Evolutionary conservation across 2,888 invertebrate genomes (phyloP).

Genomic region (Erebia palarica): DNA sequence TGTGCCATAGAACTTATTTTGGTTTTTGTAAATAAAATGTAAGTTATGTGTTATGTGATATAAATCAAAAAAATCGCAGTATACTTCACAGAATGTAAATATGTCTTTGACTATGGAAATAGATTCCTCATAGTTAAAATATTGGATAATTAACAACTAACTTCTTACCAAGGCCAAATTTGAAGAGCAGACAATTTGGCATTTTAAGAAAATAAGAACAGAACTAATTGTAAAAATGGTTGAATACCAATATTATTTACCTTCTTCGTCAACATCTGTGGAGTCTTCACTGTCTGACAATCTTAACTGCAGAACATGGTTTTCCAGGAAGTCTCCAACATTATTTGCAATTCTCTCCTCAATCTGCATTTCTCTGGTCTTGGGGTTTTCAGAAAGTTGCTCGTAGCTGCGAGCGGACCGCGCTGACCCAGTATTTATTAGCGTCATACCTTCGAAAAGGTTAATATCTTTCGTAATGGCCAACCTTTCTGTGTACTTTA

Average conservation of each 20-base stretch:
- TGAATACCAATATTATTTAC: constrained; percentile 46
- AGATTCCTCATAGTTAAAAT: too few species aligned
- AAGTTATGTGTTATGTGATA: too few species aligned
- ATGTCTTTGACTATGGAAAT: too few species aligned
- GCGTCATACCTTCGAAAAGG: constrained; percentile 76
- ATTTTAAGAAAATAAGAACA: too few species aligned
- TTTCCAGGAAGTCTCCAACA: constrained; percentile 72
- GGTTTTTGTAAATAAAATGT: too few species aligned
- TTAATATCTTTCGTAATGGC: constrained; percentile 80
- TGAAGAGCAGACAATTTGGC: too few species aligned
- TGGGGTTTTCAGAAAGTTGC: constrained; percentile 69
- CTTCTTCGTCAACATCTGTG: constrained; percentile 74
- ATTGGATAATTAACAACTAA: too few species aligned
- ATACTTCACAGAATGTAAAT: too few species aligned
- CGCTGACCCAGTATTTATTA: constrained; percentile 77
- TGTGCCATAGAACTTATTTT: neutral
- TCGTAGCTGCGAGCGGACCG: constrained; percentile 75
- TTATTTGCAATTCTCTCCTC: constrained; percentile 74
- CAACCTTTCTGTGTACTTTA: constrained; percentile 82
- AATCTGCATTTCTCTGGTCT: constrained; percentile 68
- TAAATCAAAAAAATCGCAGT: too few species aligned
- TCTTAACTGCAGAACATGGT: constrained; percentile 74
- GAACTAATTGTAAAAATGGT: too few species aligned
- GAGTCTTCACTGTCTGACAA: constrained; percentile 67
- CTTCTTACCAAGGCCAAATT: too few species aligned